Percentiles rank a stretch among this genome's conserved stretches.
Evolutionary conservation across 2,113 vertebrate species (phyloP).

Genomic region (Psophia crepitans): DNA sequence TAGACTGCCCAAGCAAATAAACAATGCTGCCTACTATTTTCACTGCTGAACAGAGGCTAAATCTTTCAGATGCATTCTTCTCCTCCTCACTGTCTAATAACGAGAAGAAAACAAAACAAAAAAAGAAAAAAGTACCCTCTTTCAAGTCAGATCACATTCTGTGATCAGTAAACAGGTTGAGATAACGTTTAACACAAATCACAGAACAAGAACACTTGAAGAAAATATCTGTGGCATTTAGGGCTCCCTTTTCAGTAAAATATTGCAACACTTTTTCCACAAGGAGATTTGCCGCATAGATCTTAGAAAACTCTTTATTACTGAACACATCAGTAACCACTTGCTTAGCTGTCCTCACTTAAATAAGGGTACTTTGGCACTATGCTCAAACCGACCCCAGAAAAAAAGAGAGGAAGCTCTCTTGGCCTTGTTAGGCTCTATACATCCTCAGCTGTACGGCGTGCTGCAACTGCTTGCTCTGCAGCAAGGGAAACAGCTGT

Average conservation of each 20-base stretch:
- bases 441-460: not conserved
- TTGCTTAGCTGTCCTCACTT: not conserved
- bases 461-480: not conserved
- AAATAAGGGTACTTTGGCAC: not conserved
- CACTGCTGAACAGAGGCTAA: not conserved
- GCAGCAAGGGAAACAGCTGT: not conserved
- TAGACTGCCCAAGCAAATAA: not conserved
- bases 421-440: rapidly evolving
- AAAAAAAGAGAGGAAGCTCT: not conserved
- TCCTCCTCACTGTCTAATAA: not conserved
- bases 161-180: not conserved
- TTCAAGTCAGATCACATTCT: not conserved
- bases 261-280: not conserved
- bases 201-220: not conserved
- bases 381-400: not conserved
- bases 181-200: not conserved
- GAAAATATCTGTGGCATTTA: not conserved
- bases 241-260: not conserved
- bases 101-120: not conserved
- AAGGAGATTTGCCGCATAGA: not conserved
- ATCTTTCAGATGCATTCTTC: not conserved
- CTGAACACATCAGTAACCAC: not conserved
- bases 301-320: not conserved
- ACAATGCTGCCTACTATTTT: not conserved
- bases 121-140: not conserved